A percentile compares a stretch with the other conserved stretches of the same genome.
Conservation (phyloP, 53 echinoderm and acorn worm species). For the Arbacia lixula region DNA sequence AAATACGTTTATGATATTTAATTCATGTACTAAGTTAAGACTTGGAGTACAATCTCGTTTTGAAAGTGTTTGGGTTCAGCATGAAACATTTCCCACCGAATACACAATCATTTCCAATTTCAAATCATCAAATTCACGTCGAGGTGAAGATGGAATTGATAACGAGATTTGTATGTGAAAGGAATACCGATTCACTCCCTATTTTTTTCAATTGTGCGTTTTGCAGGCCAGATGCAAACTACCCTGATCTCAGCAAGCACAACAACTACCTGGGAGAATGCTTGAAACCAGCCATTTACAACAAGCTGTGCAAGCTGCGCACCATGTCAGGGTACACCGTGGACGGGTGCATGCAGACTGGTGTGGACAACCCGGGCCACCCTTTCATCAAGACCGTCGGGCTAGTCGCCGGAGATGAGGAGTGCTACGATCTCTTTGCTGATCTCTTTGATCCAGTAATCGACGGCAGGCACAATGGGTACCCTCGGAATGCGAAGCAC, state of each 20-base stretch:
- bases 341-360: conserved; percentile 93
- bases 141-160: no score
- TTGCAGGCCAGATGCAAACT: conserved; percentile 59
- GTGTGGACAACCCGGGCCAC: conserved; percentile 94
- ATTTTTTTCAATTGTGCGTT: no score
- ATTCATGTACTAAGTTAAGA: no score
- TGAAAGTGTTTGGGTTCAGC: no score
- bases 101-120: no score
- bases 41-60: no score
- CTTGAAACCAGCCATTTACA: conserved; percentile 73
- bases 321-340: conserved; percentile 79
- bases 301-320: conserved; percentile 74
- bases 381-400: conserved; percentile 98
- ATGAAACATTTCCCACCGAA: no score
- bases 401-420: conserved; percentile 92
- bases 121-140: no score
- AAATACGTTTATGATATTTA: no score
- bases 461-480: conserved; percentile 81
- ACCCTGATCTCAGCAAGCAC: conserved; percentile 85
- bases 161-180: no score
- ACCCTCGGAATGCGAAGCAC: conserved; percentile 76
- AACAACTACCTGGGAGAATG: conserved; percentile 88
- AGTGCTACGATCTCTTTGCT: conserved; percentile 82
- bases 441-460: conserved; percentile 94
- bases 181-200: no score